Percentiles rank a stretch among this genome's conserved stretches.
Evolutionary conservation across 2,797 vertebrate genomes (phyloP).

Genomic region (Etheostoma perlongum): DNA sequence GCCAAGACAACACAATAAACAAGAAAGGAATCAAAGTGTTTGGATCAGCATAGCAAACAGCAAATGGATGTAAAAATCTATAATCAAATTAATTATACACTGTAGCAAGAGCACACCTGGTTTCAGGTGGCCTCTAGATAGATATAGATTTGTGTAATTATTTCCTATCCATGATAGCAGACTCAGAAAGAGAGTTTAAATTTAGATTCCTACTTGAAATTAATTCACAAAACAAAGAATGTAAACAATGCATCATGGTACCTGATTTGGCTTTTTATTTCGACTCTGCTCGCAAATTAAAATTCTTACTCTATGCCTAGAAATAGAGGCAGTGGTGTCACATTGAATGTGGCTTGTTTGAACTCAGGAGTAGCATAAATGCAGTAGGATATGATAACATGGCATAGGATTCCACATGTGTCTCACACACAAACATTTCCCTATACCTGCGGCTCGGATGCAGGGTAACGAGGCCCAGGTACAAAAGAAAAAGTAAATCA

Average conservation of each 20-base stretch:
- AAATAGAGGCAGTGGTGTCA: constrained; percentile 41
- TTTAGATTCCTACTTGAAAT: constrained; percentile 59
- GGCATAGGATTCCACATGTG: constrained; percentile 27
- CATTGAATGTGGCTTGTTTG: constrained; percentile 19
- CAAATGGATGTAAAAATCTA: constrained; percentile 66
- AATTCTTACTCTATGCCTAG: constrained; percentile 11
- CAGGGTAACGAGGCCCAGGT: constrained; percentile 70
- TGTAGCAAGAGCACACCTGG: constrained; percentile 65
- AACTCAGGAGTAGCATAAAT: constrained; percentile 27
- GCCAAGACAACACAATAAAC: constrained; percentile 68
- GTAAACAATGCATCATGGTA: constrained; percentile 34
- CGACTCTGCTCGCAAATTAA: constrained; percentile 30
- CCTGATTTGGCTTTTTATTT: constrained; percentile 36
- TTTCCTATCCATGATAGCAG: constrained; percentile 56
- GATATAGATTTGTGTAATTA: constrained; percentile 62
- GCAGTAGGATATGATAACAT: constrained; percentile 20
- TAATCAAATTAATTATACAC: constrained; percentile 72
- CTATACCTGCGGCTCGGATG: constrained; percentile 61
- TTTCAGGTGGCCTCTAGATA: constrained; percentile 46
- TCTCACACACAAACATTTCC: constrained; percentile 45
- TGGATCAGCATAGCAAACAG: constrained; percentile 25
- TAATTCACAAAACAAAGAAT: constrained; percentile 46
- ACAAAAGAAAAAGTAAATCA: constrained; percentile 63
- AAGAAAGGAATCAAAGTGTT: constrained; percentile 57
- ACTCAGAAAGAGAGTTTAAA: constrained; percentile 39